Evolutionary conservation across 2,797 vertebrate species (phyloP).

Genomic region (Enteromius unitaeniatus): DNA sequence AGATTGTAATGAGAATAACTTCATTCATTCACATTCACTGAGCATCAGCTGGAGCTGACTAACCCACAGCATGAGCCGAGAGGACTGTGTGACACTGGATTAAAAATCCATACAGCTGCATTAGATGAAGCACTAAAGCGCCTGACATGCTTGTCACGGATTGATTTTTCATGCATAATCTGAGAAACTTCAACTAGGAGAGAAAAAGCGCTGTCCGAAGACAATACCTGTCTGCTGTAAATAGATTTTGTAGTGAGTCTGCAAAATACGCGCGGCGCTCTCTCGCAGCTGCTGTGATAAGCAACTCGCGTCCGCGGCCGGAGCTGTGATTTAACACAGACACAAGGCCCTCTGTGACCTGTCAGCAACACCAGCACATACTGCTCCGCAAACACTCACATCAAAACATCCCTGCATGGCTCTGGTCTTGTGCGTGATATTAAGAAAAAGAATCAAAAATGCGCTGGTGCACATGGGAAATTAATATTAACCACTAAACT

Average conservation of each 20-base stretch:
- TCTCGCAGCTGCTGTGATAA: conserved; percentile 59
- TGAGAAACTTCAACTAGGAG: conserved; percentile 32
- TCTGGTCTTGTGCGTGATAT: not conserved
- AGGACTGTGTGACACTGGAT: conserved; percentile 36
- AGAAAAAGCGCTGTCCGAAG: conserved; percentile 38
- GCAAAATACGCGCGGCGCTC: conserved; percentile 36
- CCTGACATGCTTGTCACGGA: conserved; percentile 57
- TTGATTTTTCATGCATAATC: conserved; percentile 60
- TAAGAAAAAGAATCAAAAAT: not conserved
- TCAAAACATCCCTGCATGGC: not conserved
- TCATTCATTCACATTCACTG: conserved; percentile 6
- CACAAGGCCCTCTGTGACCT: conserved; percentile 26
- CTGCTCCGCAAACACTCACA: not conserved
- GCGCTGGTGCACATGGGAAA: not conserved
- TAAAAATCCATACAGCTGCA: conserved; percentile 60
- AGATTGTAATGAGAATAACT: conserved; percentile 26
- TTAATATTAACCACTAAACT: not conserved
- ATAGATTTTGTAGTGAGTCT: conserved; percentile 53
- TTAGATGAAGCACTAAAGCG: conserved; percentile 45
- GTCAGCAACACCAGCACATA: conserved; percentile 10
- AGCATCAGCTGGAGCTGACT: conserved; percentile 24
- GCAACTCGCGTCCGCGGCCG: conserved; percentile 50
- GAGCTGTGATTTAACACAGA: conserved; percentile 57
- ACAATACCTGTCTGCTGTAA: conserved; percentile 58
- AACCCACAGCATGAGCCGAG: conserved; percentile 5